phyloP scores from a whole-genome alignment of 2,113 vertebrate species.

The Vombatus ursinus region DNA sequence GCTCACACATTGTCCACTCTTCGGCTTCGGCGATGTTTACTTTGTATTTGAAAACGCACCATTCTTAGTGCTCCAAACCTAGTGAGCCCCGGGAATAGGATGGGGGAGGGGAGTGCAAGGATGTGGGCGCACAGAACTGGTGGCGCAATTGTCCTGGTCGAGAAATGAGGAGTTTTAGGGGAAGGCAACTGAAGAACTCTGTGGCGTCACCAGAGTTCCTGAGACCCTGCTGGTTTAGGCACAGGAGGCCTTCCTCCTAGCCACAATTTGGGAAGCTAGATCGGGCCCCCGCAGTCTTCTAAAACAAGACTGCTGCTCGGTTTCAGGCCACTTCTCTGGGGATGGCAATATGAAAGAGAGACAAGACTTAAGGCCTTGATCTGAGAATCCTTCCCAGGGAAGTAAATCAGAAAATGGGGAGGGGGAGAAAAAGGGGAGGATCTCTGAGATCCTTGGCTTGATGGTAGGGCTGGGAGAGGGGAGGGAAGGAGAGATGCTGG shows the following conservation, averaged over 20 bases:
- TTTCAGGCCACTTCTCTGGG: not conserved
- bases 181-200: not conserved
- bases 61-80: slow-evolving; percentile 24
- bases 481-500: not conserved
- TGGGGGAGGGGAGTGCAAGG: not conserved
- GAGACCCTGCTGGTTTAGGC: not conserved
- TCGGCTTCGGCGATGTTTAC: slow-evolving; percentile 51
- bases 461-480: not conserved
- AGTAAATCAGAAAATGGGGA: not conserved
- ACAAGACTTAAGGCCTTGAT: not conserved
- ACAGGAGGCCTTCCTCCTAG: not conserved
- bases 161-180: not conserved
- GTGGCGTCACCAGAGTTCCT: not conserved
- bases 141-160: not conserved
- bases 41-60: slow-evolving; percentile 67
- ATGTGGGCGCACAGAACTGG: not conserved
- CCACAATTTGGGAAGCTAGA: not conserved
- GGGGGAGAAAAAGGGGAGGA: not conserved
- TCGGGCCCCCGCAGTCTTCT: not conserved
- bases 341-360: not conserved
- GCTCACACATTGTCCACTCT: slow-evolving; percentile 26
- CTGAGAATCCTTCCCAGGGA: not conserved
- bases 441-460: not conserved
- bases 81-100: not conserved
- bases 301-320: not conserved